These are phyloP conservation scores for Molorchus minor DNA, from an alignment of 2,888 invertebrate species.

Conservation along the genomic window DNA sequence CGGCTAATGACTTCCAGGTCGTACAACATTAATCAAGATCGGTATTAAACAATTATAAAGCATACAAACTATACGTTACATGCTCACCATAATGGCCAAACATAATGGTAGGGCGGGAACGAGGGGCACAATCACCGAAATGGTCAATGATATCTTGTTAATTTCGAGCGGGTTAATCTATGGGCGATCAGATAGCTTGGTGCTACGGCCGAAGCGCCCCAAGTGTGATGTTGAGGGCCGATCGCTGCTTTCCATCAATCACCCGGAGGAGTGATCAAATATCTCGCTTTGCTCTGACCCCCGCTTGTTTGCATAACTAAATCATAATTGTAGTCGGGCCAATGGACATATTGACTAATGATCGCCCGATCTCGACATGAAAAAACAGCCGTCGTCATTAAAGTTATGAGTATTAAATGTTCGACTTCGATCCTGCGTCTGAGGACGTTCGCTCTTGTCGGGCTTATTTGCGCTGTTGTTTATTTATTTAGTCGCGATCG, in stretches of 20 bases:
- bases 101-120: background rate
- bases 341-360: conserved; percentile 63
- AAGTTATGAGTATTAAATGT: conserved; percentile 42
- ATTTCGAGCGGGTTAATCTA: conserved; percentile 32
- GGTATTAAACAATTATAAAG: conserved; percentile 23
- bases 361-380: conserved; percentile 52
- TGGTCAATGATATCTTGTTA: conserved; percentile 24
- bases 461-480: conserved; percentile 36
- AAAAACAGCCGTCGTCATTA: conserved; percentile 46
- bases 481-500: conserved; percentile 35
- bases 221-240: conserved; percentile 56
- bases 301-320: conserved; percentile 63
- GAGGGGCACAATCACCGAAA: conserved; percentile 8
- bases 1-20: conserved; percentile 13
- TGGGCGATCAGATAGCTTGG: conserved; percentile 32
- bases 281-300: conserved; percentile 54
- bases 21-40: conserved; percentile 19
- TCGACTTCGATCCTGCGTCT: conserved; percentile 41
- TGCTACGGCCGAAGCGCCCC: conserved; percentile 50
- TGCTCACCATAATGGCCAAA: conserved; percentile 8
- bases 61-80: conserved; percentile 19
- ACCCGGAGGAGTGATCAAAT: conserved; percentile 40
- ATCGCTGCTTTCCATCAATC: conserved; percentile 58
- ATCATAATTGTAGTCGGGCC: conserved; percentile 62
- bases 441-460: conserved; percentile 30